Percentiles rank a stretch among this genome's conserved stretches.
These are phyloP conservation scores for Diplodus sargus DNA, from an alignment of 2,797 vertebrate species.

Conservation along the genomic window DNA sequence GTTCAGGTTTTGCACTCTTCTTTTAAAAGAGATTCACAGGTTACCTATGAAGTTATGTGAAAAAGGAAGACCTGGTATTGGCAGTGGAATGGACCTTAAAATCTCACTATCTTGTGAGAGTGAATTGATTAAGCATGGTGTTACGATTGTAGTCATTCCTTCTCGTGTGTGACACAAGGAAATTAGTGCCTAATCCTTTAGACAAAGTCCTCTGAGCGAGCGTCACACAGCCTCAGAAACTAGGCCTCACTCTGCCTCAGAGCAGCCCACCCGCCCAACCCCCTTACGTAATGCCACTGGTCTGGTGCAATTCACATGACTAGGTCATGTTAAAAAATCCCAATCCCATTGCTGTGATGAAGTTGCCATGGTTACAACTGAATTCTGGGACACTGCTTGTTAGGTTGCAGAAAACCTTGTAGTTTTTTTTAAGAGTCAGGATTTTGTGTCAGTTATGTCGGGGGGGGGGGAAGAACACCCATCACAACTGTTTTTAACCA, in stretches of 20 bases:
- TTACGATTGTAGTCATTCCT: slow-evolving; percentile 58
- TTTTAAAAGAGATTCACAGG: slow-evolving; percentile 3
- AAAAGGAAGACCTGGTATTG: slow-evolving; percentile 10
- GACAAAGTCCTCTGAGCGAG: slow-evolving; percentile 50
- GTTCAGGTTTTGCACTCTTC: not conserved
- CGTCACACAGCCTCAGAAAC: slow-evolving; percentile 60
- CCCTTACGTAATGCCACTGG: slow-evolving; percentile 80
- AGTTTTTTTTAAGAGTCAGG: not conserved
- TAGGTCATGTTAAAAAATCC: slow-evolving; percentile 67
- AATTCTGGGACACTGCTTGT: slow-evolving; percentile 48
- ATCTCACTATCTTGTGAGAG: slow-evolving; percentile 46
- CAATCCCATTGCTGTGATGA: slow-evolving; percentile 69
- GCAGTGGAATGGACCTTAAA: slow-evolving; percentile 31
- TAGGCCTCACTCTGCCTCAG: slow-evolving; percentile 46
- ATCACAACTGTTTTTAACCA: too few species aligned
- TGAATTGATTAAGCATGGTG: slow-evolving; percentile 51
- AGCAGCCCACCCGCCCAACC: slow-evolving; percentile 66
- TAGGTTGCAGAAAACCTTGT: not conserved
- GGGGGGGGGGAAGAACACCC: not conserved
- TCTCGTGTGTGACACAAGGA: slow-evolving; percentile 65
- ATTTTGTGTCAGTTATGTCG: not conserved
- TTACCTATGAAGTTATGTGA: slow-evolving; percentile 14
- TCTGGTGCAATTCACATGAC: slow-evolving; percentile 88
- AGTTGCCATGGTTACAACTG: slow-evolving; percentile 65
- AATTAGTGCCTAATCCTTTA: slow-evolving; percentile 70